Evolutionary conservation across 2,888 invertebrate species (phyloP), one percentile per base, ranked within the genome.

Genomic region (Ptilodon capucinus): DNA sequence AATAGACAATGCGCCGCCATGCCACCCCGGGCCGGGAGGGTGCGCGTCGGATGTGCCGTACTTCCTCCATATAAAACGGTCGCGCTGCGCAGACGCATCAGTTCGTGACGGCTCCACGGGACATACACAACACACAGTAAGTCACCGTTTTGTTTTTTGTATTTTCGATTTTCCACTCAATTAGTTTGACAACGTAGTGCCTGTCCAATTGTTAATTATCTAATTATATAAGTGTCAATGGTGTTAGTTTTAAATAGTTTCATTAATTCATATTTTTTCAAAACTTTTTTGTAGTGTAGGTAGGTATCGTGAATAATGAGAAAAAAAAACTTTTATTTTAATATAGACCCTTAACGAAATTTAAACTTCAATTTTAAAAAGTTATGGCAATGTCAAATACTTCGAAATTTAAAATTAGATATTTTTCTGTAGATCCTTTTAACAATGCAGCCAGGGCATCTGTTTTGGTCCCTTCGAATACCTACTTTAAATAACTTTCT

Each of bases 1-100:
- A n/a, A n/a, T 28, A 28, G 28, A 28, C 28, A 28, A 28, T 28
- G n/a, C 11, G n/a, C 28, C 44, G 39, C 32, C 39, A 38, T 42
- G 39, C 32, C 39, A 38, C 38, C 38, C 38, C 19, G 38, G 7
- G 39, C 38, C 18, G 44, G 52, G 51, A 75, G 79, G 79, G 80
- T 77, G 80, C 64, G 56, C 65, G 59, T 59, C 64, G 59, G 54
- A 62, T 64, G 60, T 60, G 52, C 61, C 51, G 50, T 60, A 71
- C 76, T 82, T 81, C 83, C 86, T 81, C 81, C 72, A 81, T 90
- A 90, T 90, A 90, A 83, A 84, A 81, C 81, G 68, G 46, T 42
- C 59, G 76, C 74, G 57, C 54, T 42, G 61, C 79, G 76, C 76
- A 58, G 57, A 70, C 83, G 80, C 88, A 81, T 81, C 89, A 90